Percentiles rank a stretch among this genome's conserved stretches.
Conservation (phyloP, 2,888 invertebrate species). For the Pollenia labialis region DNA sequence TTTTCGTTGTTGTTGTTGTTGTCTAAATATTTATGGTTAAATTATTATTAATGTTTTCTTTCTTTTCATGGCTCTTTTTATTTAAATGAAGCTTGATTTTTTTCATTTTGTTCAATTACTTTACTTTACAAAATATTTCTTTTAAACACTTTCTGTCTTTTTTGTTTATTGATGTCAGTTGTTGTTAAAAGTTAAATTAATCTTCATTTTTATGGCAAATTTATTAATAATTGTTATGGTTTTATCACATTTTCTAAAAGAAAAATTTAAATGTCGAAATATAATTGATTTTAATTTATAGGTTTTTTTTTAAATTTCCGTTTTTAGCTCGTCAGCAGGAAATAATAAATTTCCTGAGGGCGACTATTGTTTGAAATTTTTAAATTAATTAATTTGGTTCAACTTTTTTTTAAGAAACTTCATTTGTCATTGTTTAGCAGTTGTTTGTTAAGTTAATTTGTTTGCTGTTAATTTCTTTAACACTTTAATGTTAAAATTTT, state of each 20-base stretch:
- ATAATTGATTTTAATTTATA: slow-evolving; percentile 1
- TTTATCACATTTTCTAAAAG: slow-evolving; percentile 47
- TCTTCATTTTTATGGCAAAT: neutral
- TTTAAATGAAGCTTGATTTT: neutral
- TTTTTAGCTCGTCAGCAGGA: neutral
- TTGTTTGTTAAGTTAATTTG: no score
- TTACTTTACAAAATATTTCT: slow-evolving; percentile 8
- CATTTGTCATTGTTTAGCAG: no score
- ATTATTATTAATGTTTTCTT: slow-evolving; percentile 47
- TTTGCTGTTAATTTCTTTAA: no score
- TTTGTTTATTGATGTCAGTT: neutral
- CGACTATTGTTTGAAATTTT: neutral
- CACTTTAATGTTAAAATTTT: no score
- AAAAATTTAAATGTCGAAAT: neutral
- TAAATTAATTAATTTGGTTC: neutral
- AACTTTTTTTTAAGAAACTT: no score
- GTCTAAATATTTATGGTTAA: slow-evolving; percentile 13
- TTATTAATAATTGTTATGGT: neutral
- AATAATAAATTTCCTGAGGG: slow-evolving; percentile 9
- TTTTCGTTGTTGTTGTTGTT: slow-evolving; percentile 42
- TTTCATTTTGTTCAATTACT: slow-evolving; percentile 6
- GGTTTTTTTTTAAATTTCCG: neutral
- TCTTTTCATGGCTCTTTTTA: slow-evolving; percentile 61
- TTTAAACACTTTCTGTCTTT: neutral
- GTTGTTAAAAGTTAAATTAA: slow-evolving; percentile 10